Evolutionary conservation across 2,888 invertebrate species (phyloP).

Genomic region (Drosophila peninsularis): DNA sequence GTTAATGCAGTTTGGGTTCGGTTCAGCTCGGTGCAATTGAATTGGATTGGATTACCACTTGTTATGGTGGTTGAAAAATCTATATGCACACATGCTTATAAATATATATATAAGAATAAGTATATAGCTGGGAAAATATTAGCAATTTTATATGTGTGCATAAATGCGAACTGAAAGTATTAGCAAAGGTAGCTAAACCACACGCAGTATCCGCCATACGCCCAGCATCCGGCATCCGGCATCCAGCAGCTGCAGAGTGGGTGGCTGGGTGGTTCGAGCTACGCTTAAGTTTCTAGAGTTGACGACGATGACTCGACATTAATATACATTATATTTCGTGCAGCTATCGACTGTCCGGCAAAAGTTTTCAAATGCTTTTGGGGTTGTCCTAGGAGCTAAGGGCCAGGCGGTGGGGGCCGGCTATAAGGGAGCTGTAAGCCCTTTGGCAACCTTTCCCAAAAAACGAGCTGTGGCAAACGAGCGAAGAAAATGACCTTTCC

Average conservation of each 20-base stretch:
- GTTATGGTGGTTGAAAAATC: slow-evolving; percentile 68
- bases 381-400: slow-evolving; percentile 15
- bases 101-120: slow-evolving; percentile 26
- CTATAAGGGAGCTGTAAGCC: slow-evolving; percentile 47
- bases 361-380: slow-evolving; percentile 68
- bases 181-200: slow-evolving; percentile 71
- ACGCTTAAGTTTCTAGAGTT: slow-evolving; percentile 51
- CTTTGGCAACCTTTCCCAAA: slow-evolving; percentile 73
- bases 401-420: neutral
- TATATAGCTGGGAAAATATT: slow-evolving; percentile 21
- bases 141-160: slow-evolving; percentile 29
- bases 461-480: slow-evolving; percentile 65
- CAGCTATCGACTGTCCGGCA: slow-evolving; percentile 75
- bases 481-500: slow-evolving; percentile 78
- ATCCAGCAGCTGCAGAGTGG: slow-evolving; percentile 13
- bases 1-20: slow-evolving; percentile 63
- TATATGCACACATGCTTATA: slow-evolving; percentile 32
- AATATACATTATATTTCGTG: slow-evolving; percentile 72
- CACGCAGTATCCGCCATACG: slow-evolving; percentile 42
- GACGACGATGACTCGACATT: slow-evolving; percentile 72
- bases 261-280: slow-evolving; percentile 22
- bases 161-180: slow-evolving; percentile 46
- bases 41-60: slow-evolving; percentile 26
- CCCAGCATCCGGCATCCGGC: slow-evolving; percentile 6
- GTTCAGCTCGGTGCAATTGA: slow-evolving; percentile 42